Base-by-base conservation (phyloP, 2,888 invertebrate species). In the Drosophila anomalipes region DNA sequence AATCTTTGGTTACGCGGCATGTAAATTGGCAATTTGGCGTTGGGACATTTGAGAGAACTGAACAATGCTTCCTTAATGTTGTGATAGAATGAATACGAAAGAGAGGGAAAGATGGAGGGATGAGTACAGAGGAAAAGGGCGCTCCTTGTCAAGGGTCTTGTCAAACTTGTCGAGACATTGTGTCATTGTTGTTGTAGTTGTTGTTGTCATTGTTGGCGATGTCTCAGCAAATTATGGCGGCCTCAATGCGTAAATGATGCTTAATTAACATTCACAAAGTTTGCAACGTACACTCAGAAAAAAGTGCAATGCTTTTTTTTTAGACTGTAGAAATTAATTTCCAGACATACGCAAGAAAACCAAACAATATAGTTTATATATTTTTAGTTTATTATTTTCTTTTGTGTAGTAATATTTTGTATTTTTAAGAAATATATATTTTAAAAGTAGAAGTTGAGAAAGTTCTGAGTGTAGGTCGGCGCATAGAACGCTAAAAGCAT, bases 211-310 rank as follows among this genome's bases (percentile, higher is more conserved):
- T 60, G 64, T 61, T 73, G 70, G 37, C 59, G 78, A 81, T 81
- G 80, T 86, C 85, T 54, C 74, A 79, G 86, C 81, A 83, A 86
- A 86, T 86, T 86, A 86, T 86, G 89, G 87, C 82, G 82, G 87
- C 89, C 85, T 76, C 84, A 89, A 85, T 89, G 85, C 85, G 85
- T 89, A 85, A 89, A 85, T 85, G 86, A 85, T 89, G 89, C 89
- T 86, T 86, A 86, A 86, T 86, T 86, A 86, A 86, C 85, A 86
- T 86, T 86, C 85, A 83, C 83, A 71, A 78, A 73, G 73, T 70
- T 79, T 51, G 68, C 72, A 63, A 72, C 9, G 7, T 47, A 16
- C 47, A 47, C 47, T 26, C 4, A 26, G 16, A 47, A 26, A 47
- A 47, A 26, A 16, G 16, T 26, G 16, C 14, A 16, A 2, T 16